Evolutionary conservation across 1,140 invertebrate genomes (phyloP).

Genomic region (Microvelia longipes): DNA sequence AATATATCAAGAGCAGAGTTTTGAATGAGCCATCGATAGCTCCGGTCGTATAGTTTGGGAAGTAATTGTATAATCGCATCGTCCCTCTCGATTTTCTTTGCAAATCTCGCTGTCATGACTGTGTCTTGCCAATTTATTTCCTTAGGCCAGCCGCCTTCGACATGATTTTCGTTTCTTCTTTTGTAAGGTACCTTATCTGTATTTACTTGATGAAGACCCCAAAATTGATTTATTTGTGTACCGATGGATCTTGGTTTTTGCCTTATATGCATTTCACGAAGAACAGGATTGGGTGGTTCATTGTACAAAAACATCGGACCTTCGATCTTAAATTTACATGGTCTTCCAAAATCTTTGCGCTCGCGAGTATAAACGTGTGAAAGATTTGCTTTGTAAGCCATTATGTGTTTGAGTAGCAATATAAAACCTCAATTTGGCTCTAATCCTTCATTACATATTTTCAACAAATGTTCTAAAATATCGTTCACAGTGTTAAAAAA

Average conservation of each 20-base stretch:
- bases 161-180: constrained; percentile 11
- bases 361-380: not conserved
- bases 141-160: constrained; percentile 9
- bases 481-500: no score
- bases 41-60: not conserved
- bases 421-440: no score
- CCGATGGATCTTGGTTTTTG: not conserved
- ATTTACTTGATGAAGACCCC: not conserved
- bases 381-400: not conserved
- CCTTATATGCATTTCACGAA: not conserved
- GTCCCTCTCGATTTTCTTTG: constrained; percentile 10
- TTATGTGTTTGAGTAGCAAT: no score
- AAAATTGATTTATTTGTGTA: not conserved
- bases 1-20: constrained; percentile 1
- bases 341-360: not conserved
- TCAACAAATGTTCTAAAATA: no score
- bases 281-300: not conserved
- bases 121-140: constrained; percentile 7
- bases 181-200: constrained; percentile 10
- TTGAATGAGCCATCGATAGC: not conserved
- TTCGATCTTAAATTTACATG: not conserved
- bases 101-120: constrained; percentile 9
- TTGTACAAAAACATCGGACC: not conserved
- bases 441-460: no score
- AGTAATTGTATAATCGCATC: constrained; percentile 6